These are phyloP conservation scores for Hiodon tergisus DNA, from an alignment of 2,113 vertebrate genomes.

Conservation along the genomic window DNA sequence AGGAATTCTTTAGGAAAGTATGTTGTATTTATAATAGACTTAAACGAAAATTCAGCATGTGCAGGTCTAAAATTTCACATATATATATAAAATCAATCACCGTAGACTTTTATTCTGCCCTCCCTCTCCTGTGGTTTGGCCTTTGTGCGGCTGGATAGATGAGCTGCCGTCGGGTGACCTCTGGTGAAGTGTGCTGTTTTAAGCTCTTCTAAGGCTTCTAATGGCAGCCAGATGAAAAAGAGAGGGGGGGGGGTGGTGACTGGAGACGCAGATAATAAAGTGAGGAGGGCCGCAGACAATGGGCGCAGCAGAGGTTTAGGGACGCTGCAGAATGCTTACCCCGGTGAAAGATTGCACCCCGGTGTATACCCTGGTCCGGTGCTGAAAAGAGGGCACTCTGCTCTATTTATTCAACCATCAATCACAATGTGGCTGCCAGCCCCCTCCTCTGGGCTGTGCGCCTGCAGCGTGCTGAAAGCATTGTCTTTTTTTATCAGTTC, in stretches of 20 bases:
- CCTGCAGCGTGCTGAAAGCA: slow-evolving; percentile 56
- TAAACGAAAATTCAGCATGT: neutral
- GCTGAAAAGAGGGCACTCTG: slow-evolving; percentile 62
- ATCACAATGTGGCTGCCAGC: slow-evolving; percentile 60
- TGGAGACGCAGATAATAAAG: slow-evolving; percentile 25
- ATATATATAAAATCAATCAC: neutral
- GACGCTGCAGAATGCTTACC: neutral
- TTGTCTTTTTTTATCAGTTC: slow-evolving; percentile 82
- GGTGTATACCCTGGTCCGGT: slow-evolving; percentile 49
- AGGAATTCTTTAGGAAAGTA: neutral
- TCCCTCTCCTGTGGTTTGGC: neutral
- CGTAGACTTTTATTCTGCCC: neutral
- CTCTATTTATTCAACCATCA: slow-evolving; percentile 77
- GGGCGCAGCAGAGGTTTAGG: slow-evolving; percentile 33
- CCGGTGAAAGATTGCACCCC: slow-evolving; percentile 37
- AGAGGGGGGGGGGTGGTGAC: neutral
- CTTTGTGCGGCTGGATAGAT: slow-evolving; percentile 20
- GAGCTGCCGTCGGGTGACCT: slow-evolving; percentile 6
- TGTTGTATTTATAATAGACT: neutral
- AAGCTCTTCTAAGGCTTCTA: slow-evolving; percentile 13
- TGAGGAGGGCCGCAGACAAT: slow-evolving; percentile 25
- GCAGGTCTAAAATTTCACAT: neutral
- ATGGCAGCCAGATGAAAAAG: slow-evolving; percentile 26
- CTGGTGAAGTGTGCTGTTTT: slow-evolving; percentile 19
- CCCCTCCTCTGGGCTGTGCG: neutral